Evolutionary conservation across 2,797 vertebrate genomes (phyloP).

Genomic region (Ctenopoma kingsleyae): DNA sequence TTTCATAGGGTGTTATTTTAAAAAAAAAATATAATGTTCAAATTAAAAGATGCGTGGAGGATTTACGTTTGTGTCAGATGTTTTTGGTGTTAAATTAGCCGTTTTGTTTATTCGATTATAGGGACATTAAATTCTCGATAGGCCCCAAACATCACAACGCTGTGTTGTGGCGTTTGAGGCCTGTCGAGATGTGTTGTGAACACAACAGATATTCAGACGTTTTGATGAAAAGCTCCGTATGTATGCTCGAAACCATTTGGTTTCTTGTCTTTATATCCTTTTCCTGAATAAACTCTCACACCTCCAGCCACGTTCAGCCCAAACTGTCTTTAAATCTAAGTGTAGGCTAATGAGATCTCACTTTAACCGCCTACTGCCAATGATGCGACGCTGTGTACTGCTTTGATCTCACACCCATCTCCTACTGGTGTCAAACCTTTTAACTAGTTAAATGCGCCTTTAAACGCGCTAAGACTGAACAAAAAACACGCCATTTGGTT

Average conservation of each 20-base stretch:
- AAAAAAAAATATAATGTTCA: background rate
- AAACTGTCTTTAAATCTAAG: constrained; percentile 64
- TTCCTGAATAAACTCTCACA: constrained; percentile 69
- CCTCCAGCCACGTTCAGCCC: constrained; percentile 43
- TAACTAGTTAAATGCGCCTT: constrained; percentile 44
- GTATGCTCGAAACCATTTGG: constrained; percentile 69
- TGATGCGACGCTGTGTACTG: constrained; percentile 26
- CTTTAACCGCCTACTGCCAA: constrained; percentile 49
- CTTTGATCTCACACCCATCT: constrained; percentile 76
- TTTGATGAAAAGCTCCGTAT: constrained; percentile 41
- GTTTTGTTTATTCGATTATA: constrained; percentile 10
- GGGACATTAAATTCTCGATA: background rate
- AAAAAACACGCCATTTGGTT: constrained; percentile 33
- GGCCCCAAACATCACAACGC: background rate
- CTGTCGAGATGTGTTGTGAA: background rate
- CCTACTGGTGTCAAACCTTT: constrained; percentile 46
- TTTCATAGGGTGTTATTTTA: background rate
- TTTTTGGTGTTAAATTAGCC: background rate
- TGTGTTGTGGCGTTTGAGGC: no score
- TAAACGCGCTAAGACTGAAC: background rate
- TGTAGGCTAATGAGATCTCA: constrained; percentile 65
- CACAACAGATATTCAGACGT: constrained; percentile 29
- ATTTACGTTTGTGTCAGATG: no score
- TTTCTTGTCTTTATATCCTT: constrained; percentile 43
- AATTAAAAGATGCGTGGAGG: background rate